phyloP scores from a whole-genome alignment of 2,888 invertebrate genomes.

The Lycocerus yunnanus region DNA sequence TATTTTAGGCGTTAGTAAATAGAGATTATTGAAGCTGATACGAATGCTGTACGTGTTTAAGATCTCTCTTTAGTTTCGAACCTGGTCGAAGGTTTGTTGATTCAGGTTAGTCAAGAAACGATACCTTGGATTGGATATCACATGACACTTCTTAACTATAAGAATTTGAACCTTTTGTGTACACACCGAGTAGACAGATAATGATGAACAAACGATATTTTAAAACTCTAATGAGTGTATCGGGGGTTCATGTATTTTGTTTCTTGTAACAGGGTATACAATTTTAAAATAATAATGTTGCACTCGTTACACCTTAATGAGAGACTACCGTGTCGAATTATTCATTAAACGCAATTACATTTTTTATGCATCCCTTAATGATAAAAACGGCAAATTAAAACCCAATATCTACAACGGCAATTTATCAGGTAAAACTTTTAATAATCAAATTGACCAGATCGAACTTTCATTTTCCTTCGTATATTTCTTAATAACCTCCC shows the following conservation, averaged over 20 bases:
- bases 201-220: conserved; percentile 9
- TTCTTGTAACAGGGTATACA: background rate
- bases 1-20: conserved; percentile 45
- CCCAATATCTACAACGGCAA: background rate
- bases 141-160: conserved; percentile 39
- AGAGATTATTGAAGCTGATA: conserved; percentile 43
- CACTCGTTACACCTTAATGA: conserved; percentile 4
- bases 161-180: conserved; percentile 34
- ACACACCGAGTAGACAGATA: conserved; percentile 6
- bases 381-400: background rate
- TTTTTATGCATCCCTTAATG: background rate
- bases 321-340: background rate
- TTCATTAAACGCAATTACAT: background rate
- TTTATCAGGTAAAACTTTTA: background rate
- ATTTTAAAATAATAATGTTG: conserved; percentile 13
- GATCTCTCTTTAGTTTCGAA: conserved; percentile 30
- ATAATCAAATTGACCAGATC: background rate
- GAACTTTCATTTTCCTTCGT: background rate
- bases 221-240: background rate
- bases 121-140: conserved; percentile 30
- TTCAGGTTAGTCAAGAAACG: conserved; percentile 36
- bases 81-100: conserved; percentile 38
- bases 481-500: background rate
- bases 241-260: background rate
- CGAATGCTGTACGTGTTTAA: conserved; percentile 40